These are phyloP conservation scores for Dasypus novemcinctus DNA, from an alignment of 2,113 vertebrate species.

Conservation along the genomic window DNA sequence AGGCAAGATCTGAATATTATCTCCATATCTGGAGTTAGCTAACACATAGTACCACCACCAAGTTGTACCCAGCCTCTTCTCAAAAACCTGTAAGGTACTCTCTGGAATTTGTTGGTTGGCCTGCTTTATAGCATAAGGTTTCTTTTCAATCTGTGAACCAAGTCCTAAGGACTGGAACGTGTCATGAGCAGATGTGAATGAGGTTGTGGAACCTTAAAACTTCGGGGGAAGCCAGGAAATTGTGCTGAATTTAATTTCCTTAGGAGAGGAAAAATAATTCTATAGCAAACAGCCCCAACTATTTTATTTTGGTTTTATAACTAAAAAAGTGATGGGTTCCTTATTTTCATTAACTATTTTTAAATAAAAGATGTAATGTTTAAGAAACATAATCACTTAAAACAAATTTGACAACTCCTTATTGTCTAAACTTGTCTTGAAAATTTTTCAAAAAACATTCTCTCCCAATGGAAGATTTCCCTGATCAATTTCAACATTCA, in stretches of 20 bases:
- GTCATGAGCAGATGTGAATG: constrained; percentile 33
- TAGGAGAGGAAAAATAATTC: constrained; percentile 39
- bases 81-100: constrained; percentile 41
- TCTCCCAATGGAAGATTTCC: constrained; percentile 60
- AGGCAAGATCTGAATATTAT: neutral
- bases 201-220: neutral
- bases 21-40: neutral
- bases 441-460: constrained; percentile 54
- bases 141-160: constrained; percentile 41
- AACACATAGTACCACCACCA: neutral
- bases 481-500: constrained; percentile 72
- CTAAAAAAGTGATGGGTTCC: neutral
- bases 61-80: neutral
- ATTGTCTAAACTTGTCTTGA: constrained; percentile 48
- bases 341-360: constrained; percentile 38
- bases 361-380: constrained; percentile 28
- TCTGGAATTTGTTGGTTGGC: constrained; percentile 54
- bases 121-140: constrained; percentile 49
- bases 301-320: constrained; percentile 46
- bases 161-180: neutral
- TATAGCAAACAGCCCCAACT: neutral
- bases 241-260: constrained; percentile 42
- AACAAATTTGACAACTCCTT: constrained; percentile 21
- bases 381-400: constrained; percentile 39
- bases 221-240: constrained; percentile 40